These are phyloP conservation scores for Gasterosteus aculeatus DNA, from an alignment of 2,113 vertebrate genomes.

Conservation along the genomic window DNA sequence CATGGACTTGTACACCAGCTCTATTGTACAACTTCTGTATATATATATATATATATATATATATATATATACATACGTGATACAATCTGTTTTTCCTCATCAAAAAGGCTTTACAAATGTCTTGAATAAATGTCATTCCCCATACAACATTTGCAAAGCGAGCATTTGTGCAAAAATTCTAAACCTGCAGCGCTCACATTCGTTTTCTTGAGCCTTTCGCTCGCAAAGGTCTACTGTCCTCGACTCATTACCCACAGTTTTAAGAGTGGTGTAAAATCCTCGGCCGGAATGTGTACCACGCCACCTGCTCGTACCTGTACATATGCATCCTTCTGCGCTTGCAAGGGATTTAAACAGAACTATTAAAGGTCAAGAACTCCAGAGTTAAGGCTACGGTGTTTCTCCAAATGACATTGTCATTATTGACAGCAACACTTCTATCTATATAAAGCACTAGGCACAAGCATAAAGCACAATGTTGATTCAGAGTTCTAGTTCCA, in stretches of 20 bases:
- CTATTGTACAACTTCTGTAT: not conserved
- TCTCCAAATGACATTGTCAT: conserved; percentile 6
- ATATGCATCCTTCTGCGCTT: not conserved
- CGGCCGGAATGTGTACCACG: not conserved
- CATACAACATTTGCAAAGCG: not conserved
- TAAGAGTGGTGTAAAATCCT: not conserved
- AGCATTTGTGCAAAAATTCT: not conserved
- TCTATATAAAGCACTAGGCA: not conserved
- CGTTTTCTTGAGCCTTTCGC: not conserved
- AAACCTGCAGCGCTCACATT: not conserved
- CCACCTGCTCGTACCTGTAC: not conserved
- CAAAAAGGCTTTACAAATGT: not conserved
- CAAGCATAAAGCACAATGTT: conserved; percentile 31
- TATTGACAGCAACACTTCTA: not conserved
- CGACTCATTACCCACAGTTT: not conserved
- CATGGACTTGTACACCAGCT: conserved; percentile 47
- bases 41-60: too few relatives aligned
- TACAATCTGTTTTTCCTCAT: not conserved
- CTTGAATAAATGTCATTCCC: not conserved
- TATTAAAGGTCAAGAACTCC: not conserved
- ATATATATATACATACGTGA: too few relatives aligned
- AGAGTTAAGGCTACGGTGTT: not conserved
- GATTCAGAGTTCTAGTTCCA: conserved; percentile 11
- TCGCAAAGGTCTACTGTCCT: not conserved
- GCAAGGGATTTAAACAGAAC: not conserved